Evolutionary conservation across 2,888 invertebrate species (phyloP).

Genomic region (Carterocephalus palaemon): DNA sequence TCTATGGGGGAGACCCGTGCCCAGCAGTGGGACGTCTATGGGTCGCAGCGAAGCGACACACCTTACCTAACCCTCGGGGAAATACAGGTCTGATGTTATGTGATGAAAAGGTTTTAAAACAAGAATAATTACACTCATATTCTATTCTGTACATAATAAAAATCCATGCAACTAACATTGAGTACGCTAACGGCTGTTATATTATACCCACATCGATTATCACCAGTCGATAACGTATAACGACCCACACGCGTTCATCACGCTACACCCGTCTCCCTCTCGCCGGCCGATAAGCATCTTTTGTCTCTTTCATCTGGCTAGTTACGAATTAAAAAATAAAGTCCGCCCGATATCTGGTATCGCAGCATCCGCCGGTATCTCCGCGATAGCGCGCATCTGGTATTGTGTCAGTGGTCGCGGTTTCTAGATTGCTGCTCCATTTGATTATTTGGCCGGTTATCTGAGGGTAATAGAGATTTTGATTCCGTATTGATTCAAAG

Average conservation of each 20-base stretch:
- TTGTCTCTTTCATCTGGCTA: conserved; percentile 49
- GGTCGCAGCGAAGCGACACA: no score
- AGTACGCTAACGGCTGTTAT: conserved; percentile 26
- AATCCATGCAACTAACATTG: no score
- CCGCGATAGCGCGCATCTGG: conserved; percentile 60
- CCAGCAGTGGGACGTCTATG: no score
- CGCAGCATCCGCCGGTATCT: conserved; percentile 65
- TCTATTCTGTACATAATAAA: no score
- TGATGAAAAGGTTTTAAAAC: no score
- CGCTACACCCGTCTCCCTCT: conserved; percentile 50
- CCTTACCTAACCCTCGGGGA: no score
- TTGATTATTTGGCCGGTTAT: conserved; percentile 37
- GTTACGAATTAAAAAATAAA: conserved; percentile 64
- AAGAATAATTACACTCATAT: no score
- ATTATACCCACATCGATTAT: conserved; percentile 36
- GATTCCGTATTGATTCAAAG: conserved; percentile 18
- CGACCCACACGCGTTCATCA: conserved; percentile 58
- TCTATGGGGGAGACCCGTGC: no score
- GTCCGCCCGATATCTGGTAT: conserved; percentile 55
- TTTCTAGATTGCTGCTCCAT: conserved; percentile 15
- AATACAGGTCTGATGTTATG: no score
- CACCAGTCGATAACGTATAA: conserved; percentile 38
- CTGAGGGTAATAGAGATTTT: conserved; percentile 26
- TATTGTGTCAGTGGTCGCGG: conserved; percentile 50
- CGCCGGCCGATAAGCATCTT: conserved; percentile 40